phyloP scores from a whole-genome alignment of 2,113 vertebrate species.

The Misgurnus anguillicaudatus region DNA sequence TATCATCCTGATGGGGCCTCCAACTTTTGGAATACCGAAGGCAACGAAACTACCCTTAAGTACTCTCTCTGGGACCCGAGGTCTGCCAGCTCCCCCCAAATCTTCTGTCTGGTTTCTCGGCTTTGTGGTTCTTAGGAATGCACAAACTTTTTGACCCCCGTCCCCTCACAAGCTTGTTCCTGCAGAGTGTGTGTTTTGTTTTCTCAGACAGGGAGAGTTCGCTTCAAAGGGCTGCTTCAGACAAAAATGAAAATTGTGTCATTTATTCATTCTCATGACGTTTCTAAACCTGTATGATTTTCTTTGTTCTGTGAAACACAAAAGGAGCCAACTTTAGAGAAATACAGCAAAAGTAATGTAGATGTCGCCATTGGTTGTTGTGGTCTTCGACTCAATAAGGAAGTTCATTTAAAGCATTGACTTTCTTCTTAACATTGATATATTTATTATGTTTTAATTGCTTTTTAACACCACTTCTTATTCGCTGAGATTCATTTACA shows the following conservation, averaged over 20 bases:
- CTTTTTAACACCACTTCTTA: slow-evolving; percentile 25
- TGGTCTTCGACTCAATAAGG: no score
- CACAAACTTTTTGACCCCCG: slow-evolving; percentile 40
- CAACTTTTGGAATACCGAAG: slow-evolving; percentile 5
- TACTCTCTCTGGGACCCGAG: slow-evolving; percentile 29
- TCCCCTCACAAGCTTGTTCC: slow-evolving; percentile 43
- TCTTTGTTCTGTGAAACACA: no score
- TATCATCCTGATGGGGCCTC: slow-evolving; percentile 11
- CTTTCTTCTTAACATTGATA: neutral
- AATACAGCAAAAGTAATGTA: no score
- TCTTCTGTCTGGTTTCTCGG: slow-evolving; percentile 26
- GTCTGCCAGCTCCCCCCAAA: slow-evolving; percentile 6
- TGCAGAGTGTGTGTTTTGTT: slow-evolving; percentile 27
- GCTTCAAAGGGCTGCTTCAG: neutral
- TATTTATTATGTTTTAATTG: slow-evolving; percentile 1
- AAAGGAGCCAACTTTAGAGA: no score
- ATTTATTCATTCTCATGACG: neutral
- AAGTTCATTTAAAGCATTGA: neutral
- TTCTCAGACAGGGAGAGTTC: neutral
- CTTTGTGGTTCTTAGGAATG: slow-evolving; percentile 41
- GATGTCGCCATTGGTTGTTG: no score
- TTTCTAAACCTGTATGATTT: no score
- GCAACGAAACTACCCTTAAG: slow-evolving; percentile 33
- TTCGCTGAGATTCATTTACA: slow-evolving; percentile 34
- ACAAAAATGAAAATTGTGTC: neutral